These are phyloP conservation scores for Trematocara zebra DNA, from an alignment of 2,113 vertebrate genomes.

Conservation along the genomic window DNA sequence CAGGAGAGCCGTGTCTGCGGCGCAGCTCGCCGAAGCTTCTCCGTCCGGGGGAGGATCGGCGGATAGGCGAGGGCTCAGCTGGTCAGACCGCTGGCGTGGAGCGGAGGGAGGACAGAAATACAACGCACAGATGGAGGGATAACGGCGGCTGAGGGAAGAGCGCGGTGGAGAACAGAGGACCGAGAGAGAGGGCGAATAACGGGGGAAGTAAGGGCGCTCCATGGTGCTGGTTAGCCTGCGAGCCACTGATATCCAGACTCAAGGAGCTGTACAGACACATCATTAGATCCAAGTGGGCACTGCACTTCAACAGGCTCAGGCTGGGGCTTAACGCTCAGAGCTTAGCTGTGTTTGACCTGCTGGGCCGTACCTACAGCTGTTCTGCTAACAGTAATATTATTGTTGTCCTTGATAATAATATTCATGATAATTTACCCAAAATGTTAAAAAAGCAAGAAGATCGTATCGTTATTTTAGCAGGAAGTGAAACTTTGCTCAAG, in stretches of 20 bases:
- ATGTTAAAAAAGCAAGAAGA: neutral
- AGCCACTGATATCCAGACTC: neutral
- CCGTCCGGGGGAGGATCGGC: neutral
- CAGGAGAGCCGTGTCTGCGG: neutral
- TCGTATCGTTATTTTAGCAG: neutral
- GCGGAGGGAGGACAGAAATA: neutral
- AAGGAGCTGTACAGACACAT: neutral
- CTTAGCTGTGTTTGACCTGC: neutral
- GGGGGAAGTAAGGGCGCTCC: neutral
- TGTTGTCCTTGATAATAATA: neutral
- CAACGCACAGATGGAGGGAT: constrained; percentile 24
- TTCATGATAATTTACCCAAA: neutral
- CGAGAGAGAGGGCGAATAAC: neutral
- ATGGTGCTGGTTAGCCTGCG: neutral
- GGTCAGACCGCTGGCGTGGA: constrained; percentile 10
- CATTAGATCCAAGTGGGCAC: neutral
- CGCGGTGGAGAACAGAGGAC: neutral
- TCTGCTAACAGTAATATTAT: neutral
- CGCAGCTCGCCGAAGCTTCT: neutral
- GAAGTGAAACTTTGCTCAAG: fast-evolving
- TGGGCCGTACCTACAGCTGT: no score
- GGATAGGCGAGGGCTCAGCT: constrained; percentile 12
- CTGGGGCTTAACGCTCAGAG: neutral
- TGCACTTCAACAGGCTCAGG: neutral
- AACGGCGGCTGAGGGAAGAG: neutral